Conservation (phyloP, 1,140 invertebrate species). For the Drosophila lini region DNA sequence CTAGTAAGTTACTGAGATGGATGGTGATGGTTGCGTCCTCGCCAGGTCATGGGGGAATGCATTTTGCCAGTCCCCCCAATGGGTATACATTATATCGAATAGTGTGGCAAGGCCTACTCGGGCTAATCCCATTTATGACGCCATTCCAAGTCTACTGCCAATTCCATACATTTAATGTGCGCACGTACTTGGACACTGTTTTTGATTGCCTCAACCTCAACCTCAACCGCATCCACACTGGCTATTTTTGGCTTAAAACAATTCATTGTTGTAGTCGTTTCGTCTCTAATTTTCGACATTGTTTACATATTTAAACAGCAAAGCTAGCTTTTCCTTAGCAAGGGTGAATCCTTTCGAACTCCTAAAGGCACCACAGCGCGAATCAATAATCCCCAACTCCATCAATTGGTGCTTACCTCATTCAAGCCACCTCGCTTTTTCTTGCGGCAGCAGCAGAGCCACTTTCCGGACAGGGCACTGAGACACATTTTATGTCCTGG, state of each 20-base stretch:
- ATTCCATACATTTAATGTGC: not conserved
- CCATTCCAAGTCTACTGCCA: not conserved
- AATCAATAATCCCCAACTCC: conserved; percentile 8
- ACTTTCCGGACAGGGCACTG: conserved; percentile 44
- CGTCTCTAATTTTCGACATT: not conserved
- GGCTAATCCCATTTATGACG: conserved; percentile 5
- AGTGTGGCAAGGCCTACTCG: conserved; percentile 6
- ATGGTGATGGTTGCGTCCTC: not conserved
- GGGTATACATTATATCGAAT: not conserved
- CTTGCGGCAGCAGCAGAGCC: conserved; percentile 49
- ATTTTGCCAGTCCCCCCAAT: conserved; percentile 12
- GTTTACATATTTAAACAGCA: not conserved
- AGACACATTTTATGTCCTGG: conserved; percentile 51
- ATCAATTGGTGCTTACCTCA: conserved; percentile 65
- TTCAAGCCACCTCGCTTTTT: conserved; percentile 58
- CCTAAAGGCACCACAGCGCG: not conserved
- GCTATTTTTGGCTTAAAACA: conserved; percentile 3
- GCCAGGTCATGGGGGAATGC: conserved; percentile 10
- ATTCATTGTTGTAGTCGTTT: not conserved
- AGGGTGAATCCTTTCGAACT: not conserved
- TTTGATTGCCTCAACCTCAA: conserved; percentile 1
- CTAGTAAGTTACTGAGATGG: conserved; percentile 26
- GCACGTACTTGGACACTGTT: not conserved
- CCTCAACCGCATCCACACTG: not conserved
- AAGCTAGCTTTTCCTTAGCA: not conserved